Percentiles rank a stretch among this genome's conserved stretches.
Evolutionary conservation across 2,113 vertebrate genomes (phyloP).

Genomic region (Carassius gibelio): DNA sequence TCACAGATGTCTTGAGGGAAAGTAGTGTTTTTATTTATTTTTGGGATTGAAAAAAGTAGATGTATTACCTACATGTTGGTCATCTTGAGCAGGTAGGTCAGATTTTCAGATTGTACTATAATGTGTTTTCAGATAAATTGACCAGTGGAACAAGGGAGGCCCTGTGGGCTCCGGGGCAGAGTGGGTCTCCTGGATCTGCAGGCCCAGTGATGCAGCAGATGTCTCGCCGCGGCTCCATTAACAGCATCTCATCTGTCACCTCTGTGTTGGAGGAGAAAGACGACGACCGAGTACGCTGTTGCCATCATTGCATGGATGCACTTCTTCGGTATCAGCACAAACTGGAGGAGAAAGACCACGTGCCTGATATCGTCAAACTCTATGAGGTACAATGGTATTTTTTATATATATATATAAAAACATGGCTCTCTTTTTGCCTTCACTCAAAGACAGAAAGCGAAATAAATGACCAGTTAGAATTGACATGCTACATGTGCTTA

Average conservation of each 20-base stretch:
- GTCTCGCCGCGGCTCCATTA: conserved; percentile 82
- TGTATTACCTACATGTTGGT: neutral
- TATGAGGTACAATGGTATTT: conserved; percentile 81
- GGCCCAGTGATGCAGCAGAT: conserved; percentile 31
- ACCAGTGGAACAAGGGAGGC: conserved; percentile 87
- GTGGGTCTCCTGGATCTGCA: conserved; percentile 63
- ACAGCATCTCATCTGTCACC: conserved; percentile 89
- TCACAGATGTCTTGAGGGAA: too few relatives aligned
- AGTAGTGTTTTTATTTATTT: neutral
- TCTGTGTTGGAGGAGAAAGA: conserved; percentile 94
- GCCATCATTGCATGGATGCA: conserved; percentile 89
- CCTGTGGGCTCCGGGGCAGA: conserved; percentile 79
- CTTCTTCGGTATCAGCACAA: conserved; percentile 88
- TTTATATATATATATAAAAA: too few relatives aligned
- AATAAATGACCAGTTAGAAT: too few relatives aligned
- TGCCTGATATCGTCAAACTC: conserved; percentile 87
- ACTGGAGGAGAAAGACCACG: conserved; percentile 87
- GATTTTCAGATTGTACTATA: neutral
- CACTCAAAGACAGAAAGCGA: too few relatives aligned
- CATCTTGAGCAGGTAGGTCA: neutral
- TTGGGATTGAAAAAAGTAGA: neutral
- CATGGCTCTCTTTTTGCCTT: too few relatives aligned
- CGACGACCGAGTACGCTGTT: conserved; percentile 92
- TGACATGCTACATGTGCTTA: too few relatives aligned
- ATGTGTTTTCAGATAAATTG: conserved; percentile 81